phyloP scores from a whole-genome alignment of 2,113 vertebrate genomes.

The Actenoides hombroni region DNA sequence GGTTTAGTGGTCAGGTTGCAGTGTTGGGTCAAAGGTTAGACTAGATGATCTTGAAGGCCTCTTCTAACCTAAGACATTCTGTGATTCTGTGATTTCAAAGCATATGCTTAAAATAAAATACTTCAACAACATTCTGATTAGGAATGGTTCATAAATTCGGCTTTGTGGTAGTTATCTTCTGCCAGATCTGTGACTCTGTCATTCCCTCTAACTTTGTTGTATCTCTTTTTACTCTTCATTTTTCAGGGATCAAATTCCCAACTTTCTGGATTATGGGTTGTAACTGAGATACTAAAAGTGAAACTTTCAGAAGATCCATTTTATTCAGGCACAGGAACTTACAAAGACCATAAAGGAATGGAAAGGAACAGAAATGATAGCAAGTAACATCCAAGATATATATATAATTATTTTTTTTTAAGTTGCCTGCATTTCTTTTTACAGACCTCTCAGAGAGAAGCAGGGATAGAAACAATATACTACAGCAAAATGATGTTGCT shows the following conservation, averaged over 20 bases:
- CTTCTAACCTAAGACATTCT: no score
- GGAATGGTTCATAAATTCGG: no score
- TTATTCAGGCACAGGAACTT: neutral
- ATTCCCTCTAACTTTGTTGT: neutral
- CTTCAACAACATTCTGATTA: no score
- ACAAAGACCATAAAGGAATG: neutral
- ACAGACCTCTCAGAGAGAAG: neutral
- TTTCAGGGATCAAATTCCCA: neutral
- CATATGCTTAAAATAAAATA: no score
- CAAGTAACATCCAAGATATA: neutral
- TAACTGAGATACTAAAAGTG: neutral
- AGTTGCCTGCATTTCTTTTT: neutral
- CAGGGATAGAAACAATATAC: neutral
- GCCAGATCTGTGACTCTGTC: neutral
- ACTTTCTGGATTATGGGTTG: neutral
- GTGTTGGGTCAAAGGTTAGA: no score
- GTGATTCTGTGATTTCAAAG: no score
- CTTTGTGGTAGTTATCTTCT: no score
- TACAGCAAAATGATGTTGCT: neutral
- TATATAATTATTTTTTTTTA: no score
- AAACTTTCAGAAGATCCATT: neutral
- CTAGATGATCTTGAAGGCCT: no score
- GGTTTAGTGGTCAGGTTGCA: no score
- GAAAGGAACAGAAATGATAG: neutral
- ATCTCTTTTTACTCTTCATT: neutral